phyloP scores from a whole-genome alignment of 2,113 vertebrate species.

The Alces alces region DNA sequence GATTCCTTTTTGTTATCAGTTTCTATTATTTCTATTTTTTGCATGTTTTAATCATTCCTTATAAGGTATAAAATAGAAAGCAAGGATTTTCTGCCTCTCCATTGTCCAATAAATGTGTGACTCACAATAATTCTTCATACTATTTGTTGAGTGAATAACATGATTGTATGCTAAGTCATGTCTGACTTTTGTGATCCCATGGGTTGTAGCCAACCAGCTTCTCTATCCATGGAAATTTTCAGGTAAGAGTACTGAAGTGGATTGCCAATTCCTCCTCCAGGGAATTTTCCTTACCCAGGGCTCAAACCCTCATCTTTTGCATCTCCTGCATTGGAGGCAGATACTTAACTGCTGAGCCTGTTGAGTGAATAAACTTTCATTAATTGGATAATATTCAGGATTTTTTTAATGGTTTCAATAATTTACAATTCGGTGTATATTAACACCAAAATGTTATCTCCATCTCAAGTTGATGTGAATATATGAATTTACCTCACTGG shows the following conservation, averaged over 20 bases:
- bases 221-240: background rate
- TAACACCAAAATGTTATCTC: background rate
- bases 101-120: background rate
- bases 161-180: background rate
- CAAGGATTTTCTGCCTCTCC: fast-evolving
- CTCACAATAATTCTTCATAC: background rate
- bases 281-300: background rate
- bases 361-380: background rate
- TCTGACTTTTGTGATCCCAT: background rate
- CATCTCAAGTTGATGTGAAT: background rate
- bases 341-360: background rate
- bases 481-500: background rate
- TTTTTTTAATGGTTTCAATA: background rate
- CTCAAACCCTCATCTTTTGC: background rate
- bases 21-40: background rate
- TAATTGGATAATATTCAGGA: background rate
- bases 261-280: background rate
- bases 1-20: background rate
- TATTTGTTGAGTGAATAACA: background rate
- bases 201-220: background rate
- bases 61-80: background rate
- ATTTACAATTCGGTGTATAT: background rate
- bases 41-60: background rate
- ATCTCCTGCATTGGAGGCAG: background rate
- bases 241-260: background rate